Evolutionary conservation across 2,888 invertebrate genomes (phyloP), one percentile per base, ranked within the genome.

Genomic region (Clunio marinus): DNA sequence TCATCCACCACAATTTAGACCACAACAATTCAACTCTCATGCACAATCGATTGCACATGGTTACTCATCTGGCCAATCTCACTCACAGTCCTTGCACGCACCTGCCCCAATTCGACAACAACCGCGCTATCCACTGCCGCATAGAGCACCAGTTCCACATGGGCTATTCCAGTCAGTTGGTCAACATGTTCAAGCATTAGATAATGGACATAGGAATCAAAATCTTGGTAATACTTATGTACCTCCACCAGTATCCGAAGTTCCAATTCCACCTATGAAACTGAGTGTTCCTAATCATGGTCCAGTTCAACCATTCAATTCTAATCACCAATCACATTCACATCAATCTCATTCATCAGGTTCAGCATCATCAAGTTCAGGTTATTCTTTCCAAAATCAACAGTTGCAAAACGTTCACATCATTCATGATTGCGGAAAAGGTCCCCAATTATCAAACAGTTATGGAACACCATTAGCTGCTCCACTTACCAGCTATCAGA

Each of bases 61-160:
- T 8, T 68, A 68, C 20, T 68, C 68, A 41, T 58, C 68, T 8
- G 62, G 62, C 7, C 68, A 67, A 24, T 67, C 67, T 13, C 67
- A 59, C 20, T 55, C 46, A 22, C 37, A 35, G 22, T 37, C 37
- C 1, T 27, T 45, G 25, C 63, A 63, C 45, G 2, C 70, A 68
- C 45, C 70, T 37, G 69, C 74, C 73, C 0, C 76, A 75, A 59
- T 75, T 76, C 24, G 45, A 22, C 59, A 59, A 35, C 59, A 59
- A 0, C 84, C 85, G 0, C 81, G 81, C 73, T 81, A 82, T 32
- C 90, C 91, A 0, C 83, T 89, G 3, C 83, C 86, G 71, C 89
- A 88, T 76, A 82, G 88, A 57, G 87, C 88, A n/a, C 84, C 88
- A 0, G 87, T 91, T 0, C 89, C 89, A 0, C 81, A 83, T 62